Evolutionary conservation across 2,888 invertebrate genomes (phyloP), one percentile per base, ranked within the genome.

Genomic region (Argyresthia goedartella): DNA sequence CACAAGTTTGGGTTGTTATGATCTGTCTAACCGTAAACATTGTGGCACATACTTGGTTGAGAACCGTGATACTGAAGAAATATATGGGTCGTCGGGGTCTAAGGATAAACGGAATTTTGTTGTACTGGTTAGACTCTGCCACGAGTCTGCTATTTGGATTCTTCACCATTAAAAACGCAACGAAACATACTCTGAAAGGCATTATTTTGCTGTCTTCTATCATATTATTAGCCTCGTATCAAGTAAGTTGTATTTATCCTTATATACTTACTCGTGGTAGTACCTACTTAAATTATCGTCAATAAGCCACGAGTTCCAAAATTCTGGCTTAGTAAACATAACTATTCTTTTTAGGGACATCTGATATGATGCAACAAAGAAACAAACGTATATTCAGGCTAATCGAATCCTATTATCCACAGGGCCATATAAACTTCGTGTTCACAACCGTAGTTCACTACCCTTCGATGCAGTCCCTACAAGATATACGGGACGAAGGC

Each of bases 401-500:
- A 25, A 25, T 25, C 25, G 25, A 25, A 2, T 25, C 25, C 25
- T 25, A 25, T 25, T 25, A 25, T 25, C 25, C 25, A 25, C 59
- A 77, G 77, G 59, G 76, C 25, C 64, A 73, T 54, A 59, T 73
- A 13, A 76, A 69, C 59, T 67, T 67, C 55, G 60, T 65, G 11
- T 76, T 69, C 55, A 71, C 77, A 34, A 71, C 73, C 3, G 54
- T 62, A 3, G 53, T 58, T 13, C 60, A 61, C 11, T 60, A 62
- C 43, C 25, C 45, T 0, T 56, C 54, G 45, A 55, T 75, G 1
- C 59, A 56, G 9, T 67, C 66, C 9, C 54, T 76, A 8, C 15
- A 60, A 2, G 56, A 69, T 1, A 54, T 77, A 0, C 63, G 62
- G 13, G 49, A 56, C 4, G 59, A 64, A 7, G 51, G 57, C 0